These are phyloP conservation scores for Acridotheres tristis DNA, from an alignment of 2,797 vertebrate genomes.

Conservation along the genomic window DNA sequence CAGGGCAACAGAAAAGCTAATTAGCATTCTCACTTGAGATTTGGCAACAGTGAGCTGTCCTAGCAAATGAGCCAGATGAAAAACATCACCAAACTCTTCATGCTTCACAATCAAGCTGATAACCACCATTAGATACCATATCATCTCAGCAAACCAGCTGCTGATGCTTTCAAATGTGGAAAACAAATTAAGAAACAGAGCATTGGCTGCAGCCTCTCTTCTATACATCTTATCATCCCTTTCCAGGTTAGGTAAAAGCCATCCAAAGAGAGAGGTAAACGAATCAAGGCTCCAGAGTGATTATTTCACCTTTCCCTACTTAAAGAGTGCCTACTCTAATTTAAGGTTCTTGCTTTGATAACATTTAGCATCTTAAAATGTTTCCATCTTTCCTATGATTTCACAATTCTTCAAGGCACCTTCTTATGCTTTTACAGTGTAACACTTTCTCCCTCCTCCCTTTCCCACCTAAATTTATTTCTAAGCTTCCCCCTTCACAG, in stretches of 20 bases:
- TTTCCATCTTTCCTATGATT: neutral
- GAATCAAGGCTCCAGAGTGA: neutral
- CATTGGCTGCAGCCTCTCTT: neutral
- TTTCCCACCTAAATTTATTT: neutral
- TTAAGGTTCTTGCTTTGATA: neutral
- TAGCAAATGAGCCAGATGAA: neutral
- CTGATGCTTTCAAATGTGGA: neutral
- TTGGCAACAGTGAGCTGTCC: neutral
- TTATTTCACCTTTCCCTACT: neutral
- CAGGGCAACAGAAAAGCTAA: neutral
- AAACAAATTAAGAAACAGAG: neutral
- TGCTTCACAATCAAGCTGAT: neutral
- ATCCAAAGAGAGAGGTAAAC: neutral
- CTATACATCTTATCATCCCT: neutral
- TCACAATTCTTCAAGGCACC: neutral
- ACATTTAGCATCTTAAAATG: neutral
- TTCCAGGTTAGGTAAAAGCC: neutral
- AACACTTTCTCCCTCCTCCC: neutral
- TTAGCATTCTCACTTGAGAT: neutral
- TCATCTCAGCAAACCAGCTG: neutral
- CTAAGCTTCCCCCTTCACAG: neutral
- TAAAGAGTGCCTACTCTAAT: neutral
- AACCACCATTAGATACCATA: neutral
- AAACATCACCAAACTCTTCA: neutral
- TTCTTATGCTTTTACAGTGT: neutral